These are phyloP conservation scores for Stegodyphus dumicola DNA, from an alignment of 1,140 invertebrate species.

Conservation along the genomic window DNA sequence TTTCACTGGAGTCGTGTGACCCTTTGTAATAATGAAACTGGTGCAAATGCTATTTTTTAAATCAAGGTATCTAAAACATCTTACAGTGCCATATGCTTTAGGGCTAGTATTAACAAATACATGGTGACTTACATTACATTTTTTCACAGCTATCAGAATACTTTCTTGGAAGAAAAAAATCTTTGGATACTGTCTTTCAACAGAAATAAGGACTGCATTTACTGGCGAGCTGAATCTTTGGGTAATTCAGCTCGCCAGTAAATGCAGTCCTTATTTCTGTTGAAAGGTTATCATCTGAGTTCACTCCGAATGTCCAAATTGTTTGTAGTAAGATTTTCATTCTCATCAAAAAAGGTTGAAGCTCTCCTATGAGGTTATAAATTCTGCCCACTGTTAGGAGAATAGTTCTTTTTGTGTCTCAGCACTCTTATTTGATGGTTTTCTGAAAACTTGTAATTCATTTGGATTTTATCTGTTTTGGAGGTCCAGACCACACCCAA, in stretches of 20 bases:
- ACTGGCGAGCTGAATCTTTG: too few relatives aligned
- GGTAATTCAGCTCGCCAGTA: not conserved
- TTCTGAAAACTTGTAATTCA: not conserved
- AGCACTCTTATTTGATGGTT: not conserved
- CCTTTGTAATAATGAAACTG: not conserved
- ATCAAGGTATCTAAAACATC: slow-evolving; percentile 2
- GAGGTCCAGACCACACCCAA: not conserved
- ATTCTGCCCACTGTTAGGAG: slow-evolving; percentile 8
- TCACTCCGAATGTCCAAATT: slow-evolving; percentile 16
- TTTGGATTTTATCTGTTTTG: not conserved
- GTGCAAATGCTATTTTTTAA: not conserved
- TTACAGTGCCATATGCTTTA: slow-evolving; percentile 49
- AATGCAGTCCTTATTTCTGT: not conserved
- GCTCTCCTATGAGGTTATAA: not conserved
- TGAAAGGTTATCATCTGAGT: slow-evolving; percentile 41
- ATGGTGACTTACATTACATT: slow-evolving; percentile 14
- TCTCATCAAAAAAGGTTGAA: not conserved
- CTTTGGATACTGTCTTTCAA: not conserved
- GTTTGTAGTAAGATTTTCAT: slow-evolving; percentile 41
- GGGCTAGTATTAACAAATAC: slow-evolving; percentile 57
- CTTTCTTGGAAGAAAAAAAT: not conserved
- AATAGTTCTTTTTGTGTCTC: slow-evolving; percentile 50
- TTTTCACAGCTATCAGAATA: slow-evolving; percentile 11
- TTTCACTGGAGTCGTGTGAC: slow-evolving; percentile 12
- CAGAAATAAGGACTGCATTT: too few relatives aligned